phyloP scores from a whole-genome alignment of 2,797 vertebrate species.

The Pempheris klunzingeri region DNA sequence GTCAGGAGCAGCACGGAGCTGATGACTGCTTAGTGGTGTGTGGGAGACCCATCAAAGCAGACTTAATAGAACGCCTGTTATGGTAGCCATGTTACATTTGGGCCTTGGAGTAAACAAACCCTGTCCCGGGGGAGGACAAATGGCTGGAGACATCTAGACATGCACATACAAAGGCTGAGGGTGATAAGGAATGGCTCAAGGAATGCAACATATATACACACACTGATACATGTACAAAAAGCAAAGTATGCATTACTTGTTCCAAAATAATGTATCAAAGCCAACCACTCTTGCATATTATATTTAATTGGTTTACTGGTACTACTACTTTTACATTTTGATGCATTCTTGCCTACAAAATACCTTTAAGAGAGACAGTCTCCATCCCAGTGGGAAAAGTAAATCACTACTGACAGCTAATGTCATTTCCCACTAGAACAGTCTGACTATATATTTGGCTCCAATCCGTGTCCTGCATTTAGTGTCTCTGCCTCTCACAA shows the following conservation, averaged over 20 bases:
- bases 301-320: conserved; percentile 14
- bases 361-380: background rate
- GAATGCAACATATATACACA: conserved; percentile 1
- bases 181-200: conserved; percentile 4
- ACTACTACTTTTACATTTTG: background rate
- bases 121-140: conserved; percentile 47
- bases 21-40: conserved; percentile 52
- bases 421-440: conserved; percentile 23
- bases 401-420: conserved; percentile 12
- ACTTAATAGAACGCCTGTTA: conserved; percentile 56
- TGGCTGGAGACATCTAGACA: conserved; percentile 58
- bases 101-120: conserved; percentile 55
- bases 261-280: background rate
- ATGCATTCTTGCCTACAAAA: conserved; percentile 6
- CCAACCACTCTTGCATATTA: conserved; percentile 3
- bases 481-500: conserved; percentile 11
- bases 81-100: conserved; percentile 50
- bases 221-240: background rate
- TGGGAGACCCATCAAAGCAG: conserved; percentile 33
- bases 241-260: background rate
- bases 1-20: conserved; percentile 40
- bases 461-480: conserved; percentile 9
- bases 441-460: conserved; percentile 21
- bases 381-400: background rate
- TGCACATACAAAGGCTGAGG: conserved; percentile 19